Base-by-base conservation (phyloP, 2,888 invertebrate genomes). In the Entomobrya multifasciata region DNA sequence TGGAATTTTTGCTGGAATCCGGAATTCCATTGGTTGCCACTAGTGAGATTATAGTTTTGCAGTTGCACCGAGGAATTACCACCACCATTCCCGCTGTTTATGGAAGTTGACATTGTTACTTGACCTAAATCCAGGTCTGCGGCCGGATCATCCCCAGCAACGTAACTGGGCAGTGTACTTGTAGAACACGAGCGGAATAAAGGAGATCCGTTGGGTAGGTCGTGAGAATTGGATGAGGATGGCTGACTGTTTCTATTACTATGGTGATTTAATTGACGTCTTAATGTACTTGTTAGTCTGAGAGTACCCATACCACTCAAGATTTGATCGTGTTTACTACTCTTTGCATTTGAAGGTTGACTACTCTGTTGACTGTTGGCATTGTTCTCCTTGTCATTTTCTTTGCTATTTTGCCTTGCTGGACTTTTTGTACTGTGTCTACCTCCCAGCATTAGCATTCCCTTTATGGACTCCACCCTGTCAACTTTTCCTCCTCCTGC, bases 141-240 rank as follows among this genome's bases (percentile, higher is more conserved):
- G n/a, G 95, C 95, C 10, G 96, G 96, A 93, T 96, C 96, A 92
- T 96, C 96, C 88, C 95, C 96, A 92, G 95, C 95, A 49, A 96
- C 94, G 92, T 96, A 96, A 1, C 93, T 93, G 88, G 95, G 95
- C 90, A 96, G 92, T 92, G 96, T 96, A 79, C 96, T 96, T 36
- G 96, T 96, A 49, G 96, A 96, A 92, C 95, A 95, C 92, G 95
- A 95, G 81, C 96, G 94, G 91, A 96, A 96, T n/a, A 96, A 93
- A n/a, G 91, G 91, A 1, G 90, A 90, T 36, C 88, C 88, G 20
- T 89, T 90, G 27, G 72, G n/a, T 1, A 76, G 76, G 15, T 76
- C 41, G 22, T 57, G 22, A 13, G 36, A 11, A 17, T 47, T 25
- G 25, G 49, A 22, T 17, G 74, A 41, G 15, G 30, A 49, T 67